Evolutionary conservation across 2,888 invertebrate species (phyloP), one percentile per base, ranked within the genome.

Genomic region (Ichneumoninae sp.): DNA sequence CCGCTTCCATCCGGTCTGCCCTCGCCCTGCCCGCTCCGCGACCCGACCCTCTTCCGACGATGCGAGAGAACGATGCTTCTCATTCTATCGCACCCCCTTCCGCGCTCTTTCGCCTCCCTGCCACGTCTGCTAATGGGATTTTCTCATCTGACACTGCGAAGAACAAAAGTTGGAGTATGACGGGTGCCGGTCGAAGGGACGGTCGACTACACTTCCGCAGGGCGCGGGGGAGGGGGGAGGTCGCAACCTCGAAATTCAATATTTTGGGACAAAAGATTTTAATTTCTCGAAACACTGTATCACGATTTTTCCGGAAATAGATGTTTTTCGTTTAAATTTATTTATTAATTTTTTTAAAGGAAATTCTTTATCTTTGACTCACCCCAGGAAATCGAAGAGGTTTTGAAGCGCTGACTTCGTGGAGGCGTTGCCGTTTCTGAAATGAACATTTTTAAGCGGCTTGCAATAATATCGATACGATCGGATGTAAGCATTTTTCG

Each of bases 111-210:
- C 33, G 60, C 62, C 75, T 65, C 71, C 57, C 74, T 70, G 79
- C 50, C 68, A 74, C 74, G 72, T 54, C 83, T 71, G 40, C 84
- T 84, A 84, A 84, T 84, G 84, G 84, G 82, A 84, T 84, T 84
- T 84, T 84, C 82, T 82, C 70, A 70, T 82, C 82, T 79, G 84
- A 84, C 84, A 82, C 82, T 82, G 79, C 84, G 66, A 82, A 72
- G 84, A 84, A 84, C 84, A 84, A 84, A 84, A 84, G 84, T 82
- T 79, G 47, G 62, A 84, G 84, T 72, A 84, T 84, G 84, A 84
- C 81, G 84, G 78, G 75, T 79, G 84, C 60, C 44, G 60, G 78
- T 75, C 74, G 70, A 69, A 70, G 74, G 69, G 30, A 60, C 47
- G 52, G 66, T 26, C 6, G n/a, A 26, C 66, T 3, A n/a, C 19